Percentiles rank a stretch among this genome's conserved stretches.
phyloP scores from a whole-genome alignment of 2,797 vertebrate species.

The Cercopithecus petaurista region DNA sequence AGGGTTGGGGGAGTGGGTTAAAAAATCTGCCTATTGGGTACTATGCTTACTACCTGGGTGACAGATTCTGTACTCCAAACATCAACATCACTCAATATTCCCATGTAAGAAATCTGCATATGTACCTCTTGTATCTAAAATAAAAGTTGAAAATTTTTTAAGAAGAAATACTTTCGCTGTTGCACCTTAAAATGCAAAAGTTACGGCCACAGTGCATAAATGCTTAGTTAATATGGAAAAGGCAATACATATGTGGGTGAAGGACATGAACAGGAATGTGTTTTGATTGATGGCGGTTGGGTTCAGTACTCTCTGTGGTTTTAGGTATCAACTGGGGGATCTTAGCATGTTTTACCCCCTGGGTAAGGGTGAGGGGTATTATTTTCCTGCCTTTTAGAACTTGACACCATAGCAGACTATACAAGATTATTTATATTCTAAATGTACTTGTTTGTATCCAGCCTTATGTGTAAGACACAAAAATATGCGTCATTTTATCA shows the following conservation, averaged over 20 bases:
- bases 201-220: neutral
- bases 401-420: neutral
- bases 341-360: neutral
- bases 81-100: no score
- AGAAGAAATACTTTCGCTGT: neutral
- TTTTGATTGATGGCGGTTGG: neutral
- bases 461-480: neutral
- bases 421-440: neutral
- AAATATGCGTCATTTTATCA: neutral
- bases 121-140: no score
- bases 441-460: neutral
- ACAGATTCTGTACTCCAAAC: no score
- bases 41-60: no score
- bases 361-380: neutral
- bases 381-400: neutral
- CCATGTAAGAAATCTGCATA: no score
- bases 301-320: neutral
- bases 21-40: no score
- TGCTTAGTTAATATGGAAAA: neutral
- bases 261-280: neutral
- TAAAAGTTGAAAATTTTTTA: no score
- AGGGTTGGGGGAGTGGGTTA: no score
- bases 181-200: neutral
- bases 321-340: neutral
- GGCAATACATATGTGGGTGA: neutral